Conservation (phyloP, 2,113 vertebrate species). For the Cyanoramphus novaezelandiae region DNA sequence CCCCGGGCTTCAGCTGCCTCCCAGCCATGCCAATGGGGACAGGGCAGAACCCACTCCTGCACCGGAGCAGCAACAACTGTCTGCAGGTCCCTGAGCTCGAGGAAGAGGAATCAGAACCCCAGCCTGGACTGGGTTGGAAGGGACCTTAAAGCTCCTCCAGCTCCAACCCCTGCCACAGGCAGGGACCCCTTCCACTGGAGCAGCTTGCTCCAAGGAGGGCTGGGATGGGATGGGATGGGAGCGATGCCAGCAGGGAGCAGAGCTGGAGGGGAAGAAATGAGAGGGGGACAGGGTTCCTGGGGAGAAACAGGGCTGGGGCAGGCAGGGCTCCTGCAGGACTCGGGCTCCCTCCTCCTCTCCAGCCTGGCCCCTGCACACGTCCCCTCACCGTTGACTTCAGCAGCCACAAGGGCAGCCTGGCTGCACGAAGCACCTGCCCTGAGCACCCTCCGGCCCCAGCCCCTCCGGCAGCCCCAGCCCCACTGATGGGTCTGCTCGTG, state of each 20-base stretch:
- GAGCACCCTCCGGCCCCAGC: background rate
- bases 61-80: background rate
- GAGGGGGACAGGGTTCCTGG: background rate
- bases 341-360: background rate
- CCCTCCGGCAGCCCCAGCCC: background rate
- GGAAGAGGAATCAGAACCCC: background rate
- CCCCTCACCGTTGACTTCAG: accelerated
- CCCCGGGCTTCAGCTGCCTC: background rate
- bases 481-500: background rate
- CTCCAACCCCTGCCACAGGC: background rate
- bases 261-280: background rate
- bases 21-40: background rate
- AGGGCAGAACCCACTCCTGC: background rate
- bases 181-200: background rate
- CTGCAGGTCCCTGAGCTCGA: background rate
- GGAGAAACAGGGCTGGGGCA: background rate
- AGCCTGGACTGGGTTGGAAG: background rate
- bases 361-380: background rate
- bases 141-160: background rate
- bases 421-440: no score
- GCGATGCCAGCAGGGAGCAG: background rate
- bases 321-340: background rate
- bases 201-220: background rate
- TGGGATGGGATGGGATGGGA: background rate
- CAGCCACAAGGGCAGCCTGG: background rate